Conservation (phyloP, 2,797 vertebrate genomes). For the Pygocentrus nattereri region DNA sequence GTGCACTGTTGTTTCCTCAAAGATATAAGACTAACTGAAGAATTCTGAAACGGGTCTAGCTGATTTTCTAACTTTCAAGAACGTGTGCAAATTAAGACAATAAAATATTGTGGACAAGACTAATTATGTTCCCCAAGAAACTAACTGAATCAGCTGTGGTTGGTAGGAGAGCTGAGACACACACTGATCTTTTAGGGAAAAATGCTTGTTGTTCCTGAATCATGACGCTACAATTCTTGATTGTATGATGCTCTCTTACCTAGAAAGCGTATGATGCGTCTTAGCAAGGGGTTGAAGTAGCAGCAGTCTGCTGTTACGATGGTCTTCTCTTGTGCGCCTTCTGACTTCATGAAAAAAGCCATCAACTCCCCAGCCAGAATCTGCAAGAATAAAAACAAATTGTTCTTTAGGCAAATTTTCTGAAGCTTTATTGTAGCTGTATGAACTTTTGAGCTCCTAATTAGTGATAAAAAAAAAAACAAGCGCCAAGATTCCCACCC, state of each 20-base stretch:
- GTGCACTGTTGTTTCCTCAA: not conserved
- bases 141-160: not conserved
- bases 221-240: not conserved
- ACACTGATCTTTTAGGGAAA: conserved; percentile 4
- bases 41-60: not conserved
- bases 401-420: not conserved
- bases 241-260: conserved; percentile 75
- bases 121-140: not conserved
- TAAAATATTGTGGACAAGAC: not conserved
- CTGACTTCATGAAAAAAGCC: conserved; percentile 85
- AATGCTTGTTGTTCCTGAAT: not conserved
- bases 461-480: not conserved
- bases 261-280: conserved; percentile 90
- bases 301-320: conserved; percentile 92
- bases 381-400: conserved; percentile 65
- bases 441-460: not conserved
- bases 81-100: not conserved
- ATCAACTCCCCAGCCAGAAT: conserved; percentile 90
- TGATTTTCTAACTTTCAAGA: not conserved
- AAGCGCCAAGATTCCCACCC: not conserved
- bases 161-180: not conserved
- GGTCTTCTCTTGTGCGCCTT: conserved; percentile 85
- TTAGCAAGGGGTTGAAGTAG: conserved; percentile 90
- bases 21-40: not conserved
- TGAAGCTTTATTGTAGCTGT: not conserved